Base-by-base conservation (phyloP, 2,888 invertebrate species). In the Xanthia togata region DNA sequence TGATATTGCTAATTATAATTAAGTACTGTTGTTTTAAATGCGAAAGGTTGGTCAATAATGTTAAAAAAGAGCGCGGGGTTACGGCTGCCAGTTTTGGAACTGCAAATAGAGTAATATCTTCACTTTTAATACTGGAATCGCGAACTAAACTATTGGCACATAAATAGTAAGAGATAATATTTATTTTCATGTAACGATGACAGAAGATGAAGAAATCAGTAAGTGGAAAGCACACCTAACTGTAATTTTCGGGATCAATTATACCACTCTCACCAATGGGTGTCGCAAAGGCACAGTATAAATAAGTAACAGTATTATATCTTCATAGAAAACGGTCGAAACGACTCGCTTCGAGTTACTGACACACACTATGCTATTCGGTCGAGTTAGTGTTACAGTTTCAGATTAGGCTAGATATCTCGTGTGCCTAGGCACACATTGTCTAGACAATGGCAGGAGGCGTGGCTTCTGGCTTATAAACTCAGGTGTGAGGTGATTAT, bases 361-460 rank as follows among this genome's bases (percentile, higher is more conserved):
- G 14, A 44, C 35, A 35, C n/a, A 53, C 35, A 69, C 41, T 62
- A 31, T 67, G 91, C 89, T 90, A 89, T 90, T 90, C 89, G 81
- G 89, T 88, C 85, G 87, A 86, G 86, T 87, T 83, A 84, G 87
- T 86, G 86, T 86, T 83, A 84, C 73, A 85, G 83, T 86, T 83
- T 83, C 72, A 87, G 88, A 92, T 63, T 89, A 84, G 84, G 87
- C 84, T 89, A 90, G 92, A 93, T 92, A 90, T 88, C 82, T 77
- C n/a, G n/a, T 12, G 88, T 77, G 76, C 69, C 78, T 84, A 44
- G 44, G 44, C 44, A 44, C 12, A 44, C 44, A 44, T 44, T 44
- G 44, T 44, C 44, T 44, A 92, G 89, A 94, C 94, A 94, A 94
- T 94, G 83, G 92, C 78, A 71, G 82, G 80, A 90, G 94, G 93